These are phyloP conservation scores for Sinella curviseta DNA, from an alignment of 1,140 invertebrate species.

Conservation along the genomic window DNA sequence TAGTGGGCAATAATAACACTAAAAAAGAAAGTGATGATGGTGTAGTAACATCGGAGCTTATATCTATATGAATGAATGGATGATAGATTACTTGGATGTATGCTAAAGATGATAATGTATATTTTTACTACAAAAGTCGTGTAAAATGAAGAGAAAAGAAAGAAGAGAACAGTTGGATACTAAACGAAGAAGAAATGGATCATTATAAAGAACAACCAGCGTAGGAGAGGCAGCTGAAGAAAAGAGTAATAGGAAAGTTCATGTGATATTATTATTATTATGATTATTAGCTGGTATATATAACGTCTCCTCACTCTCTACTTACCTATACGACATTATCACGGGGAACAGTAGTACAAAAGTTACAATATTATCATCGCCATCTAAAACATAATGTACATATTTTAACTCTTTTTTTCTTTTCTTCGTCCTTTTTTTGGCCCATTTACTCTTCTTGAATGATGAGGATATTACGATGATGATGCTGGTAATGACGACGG, in stretches of 20 bases:
- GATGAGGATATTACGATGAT: constrained; percentile 4
- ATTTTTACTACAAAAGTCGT: background rate
- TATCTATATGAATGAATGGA: background rate
- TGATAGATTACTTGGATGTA: background rate
- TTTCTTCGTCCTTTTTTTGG: constrained; percentile 7
- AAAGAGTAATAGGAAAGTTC: background rate
- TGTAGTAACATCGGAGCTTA: background rate
- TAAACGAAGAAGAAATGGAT: too few relatives aligned
- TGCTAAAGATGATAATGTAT: background rate
- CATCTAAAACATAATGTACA: background rate
- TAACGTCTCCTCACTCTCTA: too few relatives aligned
- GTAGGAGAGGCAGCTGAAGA: too few relatives aligned
- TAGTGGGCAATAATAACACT: background rate
- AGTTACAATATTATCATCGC: too few relatives aligned
- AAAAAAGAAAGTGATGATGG: constrained; percentile 20
- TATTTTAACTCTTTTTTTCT: background rate
- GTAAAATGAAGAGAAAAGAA: too few relatives aligned
- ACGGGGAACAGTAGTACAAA: too few relatives aligned
- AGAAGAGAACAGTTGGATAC: too few relatives aligned
- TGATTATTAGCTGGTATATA: too few relatives aligned
- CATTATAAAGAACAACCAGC: too few relatives aligned
- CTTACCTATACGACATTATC: too few relatives aligned
- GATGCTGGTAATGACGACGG: background rate
- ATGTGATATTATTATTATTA: background rate
- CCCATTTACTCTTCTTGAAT: constrained; percentile 9